Evolutionary conservation across 2,797 vertebrate species (phyloP).

Genomic region (Melanotaenia nigrans): DNA sequence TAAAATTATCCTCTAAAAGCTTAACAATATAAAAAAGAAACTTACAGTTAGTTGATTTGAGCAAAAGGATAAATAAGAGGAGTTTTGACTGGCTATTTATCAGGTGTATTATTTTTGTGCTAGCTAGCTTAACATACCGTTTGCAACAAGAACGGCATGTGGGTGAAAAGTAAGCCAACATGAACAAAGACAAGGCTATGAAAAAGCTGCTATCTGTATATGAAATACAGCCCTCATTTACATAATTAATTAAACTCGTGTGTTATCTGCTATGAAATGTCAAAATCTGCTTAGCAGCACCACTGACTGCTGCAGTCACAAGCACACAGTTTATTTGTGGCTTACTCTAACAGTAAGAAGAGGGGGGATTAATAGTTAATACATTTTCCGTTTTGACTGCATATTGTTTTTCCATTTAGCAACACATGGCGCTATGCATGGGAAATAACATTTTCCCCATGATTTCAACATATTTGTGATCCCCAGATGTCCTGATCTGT

Average conservation of each 20-base stretch:
- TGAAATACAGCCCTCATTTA: not conserved
- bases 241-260: not conserved
- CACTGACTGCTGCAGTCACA: constrained; percentile 7
- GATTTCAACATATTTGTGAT: constrained; percentile 37
- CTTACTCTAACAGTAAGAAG: constrained; percentile 21
- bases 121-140: too few relatives aligned
- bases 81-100: too few relatives aligned
- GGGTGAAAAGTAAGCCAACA: not conserved
- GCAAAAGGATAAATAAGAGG: too few relatives aligned
- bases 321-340: constrained; percentile 21
- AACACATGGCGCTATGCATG: constrained; percentile 40
- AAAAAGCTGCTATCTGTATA: not conserved
- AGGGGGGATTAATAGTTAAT: constrained; percentile 54
- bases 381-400: constrained; percentile 58
- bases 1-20: too few relatives aligned
- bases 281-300: not conserved
- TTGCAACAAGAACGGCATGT: too few relatives aligned
- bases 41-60: too few relatives aligned
- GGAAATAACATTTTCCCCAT: constrained; percentile 50
- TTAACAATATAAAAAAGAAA: too few relatives aligned
- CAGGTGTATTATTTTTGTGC: too few relatives aligned
- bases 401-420: constrained; percentile 62
- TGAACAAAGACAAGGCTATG: not conserved
- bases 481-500: constrained; percentile 29
- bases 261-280: not conserved